Base-by-base conservation (phyloP, 2,113 vertebrate species). In the Corythornis madagascariensis region DNA sequence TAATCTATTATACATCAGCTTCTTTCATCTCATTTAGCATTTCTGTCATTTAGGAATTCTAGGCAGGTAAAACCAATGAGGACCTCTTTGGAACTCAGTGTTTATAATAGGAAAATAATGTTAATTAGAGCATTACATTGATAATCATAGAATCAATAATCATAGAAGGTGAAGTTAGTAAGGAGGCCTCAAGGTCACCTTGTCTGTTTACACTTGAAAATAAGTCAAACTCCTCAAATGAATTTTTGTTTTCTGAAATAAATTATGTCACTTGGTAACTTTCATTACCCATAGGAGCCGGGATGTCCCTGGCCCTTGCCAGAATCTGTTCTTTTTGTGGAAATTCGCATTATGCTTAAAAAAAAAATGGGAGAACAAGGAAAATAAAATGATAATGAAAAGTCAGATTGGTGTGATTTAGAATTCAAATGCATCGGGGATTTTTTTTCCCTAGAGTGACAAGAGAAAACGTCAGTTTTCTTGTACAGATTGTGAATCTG, bases 211-310 rank as follows among this genome's bases (percentile, higher is more conserved):
- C 15, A 59, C 26, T 70, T 86, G 33, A 59, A 86, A 89, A 33
- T 72, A 84, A 88, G 43, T 90, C 22, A 47, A 17, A 8, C 1
- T 7, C 59, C 18, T 2, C 18, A 45, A 40, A 26, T 61, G 45
- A 59, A 64, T 56, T 88, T 69, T 50, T 24, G 40, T 61, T 94
- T 93, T 83, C n/a, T 83, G 64, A 88, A 88, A 80, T 90, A 9
- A 55, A 4, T 86, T 43, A n/a, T 80, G 71, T 83, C 29, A 19
- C 12, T 65, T 67, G 13, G 22, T 84, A 60, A 38, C 11, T 88
- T 88, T 50, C 10, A 20, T 76, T 77, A 29, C 6, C n/a, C 5
- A 3, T 40, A 28, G 28, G 16, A 86, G 7, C 17, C 43, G 31
- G 43, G 60, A 20, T 10, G 92, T 61, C 6, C 65, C 16, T 90